Evolutionary conservation across 2,113 vertebrate species (phyloP), one percentile per base, ranked within the genome.

Genomic region (Triplophysa rosa): DNA sequence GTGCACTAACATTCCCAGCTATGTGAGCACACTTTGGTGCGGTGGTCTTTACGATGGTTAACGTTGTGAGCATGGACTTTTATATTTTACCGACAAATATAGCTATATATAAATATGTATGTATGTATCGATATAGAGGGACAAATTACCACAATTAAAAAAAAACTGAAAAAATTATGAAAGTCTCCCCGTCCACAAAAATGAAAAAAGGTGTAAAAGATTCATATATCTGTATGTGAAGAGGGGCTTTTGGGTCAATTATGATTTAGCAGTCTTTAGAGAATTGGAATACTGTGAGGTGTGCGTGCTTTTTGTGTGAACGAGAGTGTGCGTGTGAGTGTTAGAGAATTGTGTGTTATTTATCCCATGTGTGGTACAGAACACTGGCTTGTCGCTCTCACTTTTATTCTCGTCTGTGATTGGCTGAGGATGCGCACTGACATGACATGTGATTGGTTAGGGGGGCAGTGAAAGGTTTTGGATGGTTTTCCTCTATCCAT

Each of bases 351-450:
- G 93, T 94, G 91, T 94, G 93, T 96, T 95, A 95, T 95, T 95
- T 95, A 94, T 95, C 90, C 94, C 94, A 93, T 94, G 80, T 82
- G 80, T 95, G 95, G 94, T 95, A 95, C 93, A 95, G 92, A 95
- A 94, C 94, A 94, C 94, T 94, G 93, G 92, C 94, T 94, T 90
- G 64, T 78, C 63, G 61, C 64, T 80, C 73, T 89, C 85, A 88
- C 87, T 88, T 92, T 92, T 87, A 90, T 94, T 74, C 81, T 82
- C 47, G 17, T 52, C 72, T 84, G 67, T 81, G 64, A 78, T 80
- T 82, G 77, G 82, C 52, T 73, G 42, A 72, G 40, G 67, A 52
- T 23, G 76, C 52, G 54, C 67, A 80, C 82, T 81, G 68, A 62
- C 54, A 29, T 37, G 73, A 66, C n/a, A 16, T 37, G 58, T 66